Conservation (phyloP, 2,888 invertebrate species). For the Mactromeris polynyma region DNA sequence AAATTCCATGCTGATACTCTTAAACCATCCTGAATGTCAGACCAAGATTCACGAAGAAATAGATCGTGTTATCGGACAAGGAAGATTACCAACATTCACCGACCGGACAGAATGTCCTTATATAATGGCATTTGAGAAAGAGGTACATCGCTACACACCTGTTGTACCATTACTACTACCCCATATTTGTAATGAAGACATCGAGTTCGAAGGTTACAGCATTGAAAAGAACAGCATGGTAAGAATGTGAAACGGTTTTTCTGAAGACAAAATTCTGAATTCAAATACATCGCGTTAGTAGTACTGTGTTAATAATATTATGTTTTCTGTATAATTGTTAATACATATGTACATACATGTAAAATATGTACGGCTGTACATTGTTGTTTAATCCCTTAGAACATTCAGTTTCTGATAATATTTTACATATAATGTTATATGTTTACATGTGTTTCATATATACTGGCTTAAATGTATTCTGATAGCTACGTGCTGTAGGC, state of each 20-base stretch:
- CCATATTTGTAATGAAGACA: neutral
- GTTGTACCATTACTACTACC: neutral
- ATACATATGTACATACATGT: too few species aligned
- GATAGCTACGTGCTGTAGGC: too few species aligned
- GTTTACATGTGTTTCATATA: too few species aligned
- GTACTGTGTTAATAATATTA: too few species aligned
- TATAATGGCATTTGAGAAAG: slow-evolving; percentile 22
- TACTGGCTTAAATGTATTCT: too few species aligned
- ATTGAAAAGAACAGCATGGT: slow-evolving; percentile 25
- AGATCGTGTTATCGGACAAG: neutral
- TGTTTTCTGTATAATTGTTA: too few species aligned
- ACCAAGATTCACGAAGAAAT: slow-evolving; percentile 11
- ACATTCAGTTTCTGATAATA: too few species aligned
- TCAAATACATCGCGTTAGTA: too few species aligned
- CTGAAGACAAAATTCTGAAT: too few species aligned
- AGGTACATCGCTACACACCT: slow-evolving; percentile 6
- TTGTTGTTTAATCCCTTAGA: too few species aligned
- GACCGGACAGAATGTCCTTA: neutral
- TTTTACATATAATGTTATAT: too few species aligned
- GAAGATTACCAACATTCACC: neutral
- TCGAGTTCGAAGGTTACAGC: slow-evolving; percentile 13
- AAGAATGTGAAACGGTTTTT: neutral
- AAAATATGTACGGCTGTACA: too few species aligned
- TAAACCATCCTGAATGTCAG: slow-evolving; percentile 26
- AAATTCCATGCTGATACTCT: slow-evolving; percentile 1